A percentile compares a stretch with the other conserved stretches of the same genome.
phyloP scores from a whole-genome alignment of 2,113 vertebrate species.

The Melanerpes aurifrons region DNA sequence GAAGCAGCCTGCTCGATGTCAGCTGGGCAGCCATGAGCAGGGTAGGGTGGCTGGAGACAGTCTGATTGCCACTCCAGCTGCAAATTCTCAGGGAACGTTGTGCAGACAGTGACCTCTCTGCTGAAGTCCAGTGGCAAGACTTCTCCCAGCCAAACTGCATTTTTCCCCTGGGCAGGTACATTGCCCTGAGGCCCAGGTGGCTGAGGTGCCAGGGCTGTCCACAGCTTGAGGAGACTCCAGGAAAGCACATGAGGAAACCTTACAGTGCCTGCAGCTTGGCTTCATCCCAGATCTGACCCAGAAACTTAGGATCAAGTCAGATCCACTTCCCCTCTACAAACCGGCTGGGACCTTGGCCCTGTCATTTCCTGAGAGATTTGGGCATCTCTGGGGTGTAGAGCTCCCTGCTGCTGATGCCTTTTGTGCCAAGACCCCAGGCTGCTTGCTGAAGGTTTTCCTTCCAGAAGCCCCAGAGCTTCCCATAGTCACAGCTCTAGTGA shows the following conservation, averaged over 20 bases:
- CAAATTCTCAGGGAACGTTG: neutral
- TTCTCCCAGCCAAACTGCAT: rapidly evolving
- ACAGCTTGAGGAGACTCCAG: neutral
- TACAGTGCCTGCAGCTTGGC: neutral
- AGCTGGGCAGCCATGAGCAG: neutral
- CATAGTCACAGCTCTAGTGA: neutral
- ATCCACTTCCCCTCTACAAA: neutral
- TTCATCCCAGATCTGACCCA: neutral
- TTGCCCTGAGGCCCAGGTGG: neutral
- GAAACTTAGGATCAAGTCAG: neutral
- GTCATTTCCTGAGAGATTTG: neutral
- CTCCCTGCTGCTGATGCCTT: neutral
- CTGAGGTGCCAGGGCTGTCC: neutral
- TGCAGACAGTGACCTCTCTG: neutral
- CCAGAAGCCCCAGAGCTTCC: neutral
- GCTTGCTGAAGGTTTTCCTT: neutral
- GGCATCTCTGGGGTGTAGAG: neutral
- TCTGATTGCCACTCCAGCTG: neutral
- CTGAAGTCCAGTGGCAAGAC: neutral
- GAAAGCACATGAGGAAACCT: neutral
- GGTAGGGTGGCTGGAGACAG: neutral
- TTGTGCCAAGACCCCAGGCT: neutral
- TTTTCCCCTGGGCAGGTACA: rapidly evolving
- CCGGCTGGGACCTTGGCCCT: neutral
- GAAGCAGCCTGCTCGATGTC: neutral